These are phyloP conservation scores for Verasper variegatus DNA, from an alignment of 2,113 vertebrate genomes.

Conservation along the genomic window DNA sequence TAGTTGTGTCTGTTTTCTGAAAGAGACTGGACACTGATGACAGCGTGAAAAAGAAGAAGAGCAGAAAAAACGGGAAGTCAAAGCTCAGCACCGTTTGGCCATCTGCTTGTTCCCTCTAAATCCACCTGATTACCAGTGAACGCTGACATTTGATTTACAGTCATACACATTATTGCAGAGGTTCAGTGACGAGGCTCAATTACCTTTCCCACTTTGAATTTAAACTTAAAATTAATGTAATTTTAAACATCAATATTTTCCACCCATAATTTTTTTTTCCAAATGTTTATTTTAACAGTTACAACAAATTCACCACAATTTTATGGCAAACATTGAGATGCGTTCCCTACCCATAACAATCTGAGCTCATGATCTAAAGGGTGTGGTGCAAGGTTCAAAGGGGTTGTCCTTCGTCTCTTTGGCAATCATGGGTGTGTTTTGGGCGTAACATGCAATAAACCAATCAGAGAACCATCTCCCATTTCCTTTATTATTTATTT, in stretches of 20 bases:
- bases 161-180: no score
- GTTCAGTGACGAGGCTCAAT: not conserved
- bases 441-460: not conserved
- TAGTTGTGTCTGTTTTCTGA: not conserved
- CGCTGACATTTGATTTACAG: no score
- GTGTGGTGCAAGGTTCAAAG: not conserved
- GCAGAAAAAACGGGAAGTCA: slow-evolving; percentile 38
- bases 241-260: no score
- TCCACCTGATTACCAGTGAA: not conserved
- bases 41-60: slow-evolving; percentile 29
- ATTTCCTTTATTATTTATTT: not conserved
- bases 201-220: no score
- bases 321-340: no score
- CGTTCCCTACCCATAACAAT: no score
- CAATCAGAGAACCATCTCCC: not conserved
- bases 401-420: not conserved
- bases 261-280: no score
- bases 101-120: slow-evolving; percentile 12
- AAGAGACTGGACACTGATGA: slow-evolving; percentile 1
- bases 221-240: no score
- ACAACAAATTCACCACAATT: no score
- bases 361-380: no score
- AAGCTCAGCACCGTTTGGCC: not conserved
- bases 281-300: no score
- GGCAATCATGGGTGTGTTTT: not conserved